These are phyloP conservation scores for Pachycephus smyrnensis DNA, from an alignment of 2,888 invertebrate genomes.

Conservation along the genomic window DNA sequence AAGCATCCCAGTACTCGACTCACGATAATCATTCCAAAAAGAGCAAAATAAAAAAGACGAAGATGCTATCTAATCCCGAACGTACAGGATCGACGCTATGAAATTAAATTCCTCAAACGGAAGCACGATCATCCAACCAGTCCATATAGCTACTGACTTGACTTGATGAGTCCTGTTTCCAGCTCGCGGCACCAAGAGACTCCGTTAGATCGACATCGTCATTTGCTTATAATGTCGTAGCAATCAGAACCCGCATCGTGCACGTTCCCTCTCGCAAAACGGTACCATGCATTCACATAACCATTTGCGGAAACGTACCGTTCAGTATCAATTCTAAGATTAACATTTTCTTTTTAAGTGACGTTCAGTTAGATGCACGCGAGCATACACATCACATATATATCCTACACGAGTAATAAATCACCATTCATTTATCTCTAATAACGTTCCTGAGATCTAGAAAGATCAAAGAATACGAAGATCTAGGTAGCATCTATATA, in stretches of 20 bases:
- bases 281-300: background rate
- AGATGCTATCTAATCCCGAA: background rate
- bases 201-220: background rate
- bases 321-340: background rate
- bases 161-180: background rate
- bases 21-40: background rate
- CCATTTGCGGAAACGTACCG: background rate
- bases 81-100: background rate
- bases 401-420: background rate
- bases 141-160: background rate
- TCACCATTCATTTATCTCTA: background rate
- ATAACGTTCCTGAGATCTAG: background rate
- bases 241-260: background rate
- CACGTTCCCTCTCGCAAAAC: background rate
- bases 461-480: background rate
- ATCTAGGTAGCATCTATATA: background rate
- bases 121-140: background rate
- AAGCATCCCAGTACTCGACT: background rate
- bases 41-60: background rate
- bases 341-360: background rate
- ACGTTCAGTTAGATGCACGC: background rate
- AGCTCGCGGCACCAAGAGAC: background rate
- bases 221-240: background rate
- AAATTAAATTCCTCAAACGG: background rate
- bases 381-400: background rate